Evolutionary conservation across 2,113 vertebrate genomes (phyloP).

Genomic region (Eolophus roseicapilla): DNA sequence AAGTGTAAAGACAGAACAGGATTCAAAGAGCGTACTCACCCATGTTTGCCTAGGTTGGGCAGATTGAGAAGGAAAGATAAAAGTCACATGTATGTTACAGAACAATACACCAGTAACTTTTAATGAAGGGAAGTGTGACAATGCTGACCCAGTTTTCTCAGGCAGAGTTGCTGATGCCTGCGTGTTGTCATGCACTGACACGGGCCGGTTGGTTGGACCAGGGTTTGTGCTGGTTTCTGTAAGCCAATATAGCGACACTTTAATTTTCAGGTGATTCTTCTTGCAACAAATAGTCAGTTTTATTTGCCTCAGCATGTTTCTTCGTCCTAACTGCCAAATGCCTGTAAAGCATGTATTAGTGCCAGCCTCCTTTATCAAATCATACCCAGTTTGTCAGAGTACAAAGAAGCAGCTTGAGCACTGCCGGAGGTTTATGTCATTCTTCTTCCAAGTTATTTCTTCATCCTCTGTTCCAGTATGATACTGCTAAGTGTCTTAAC

Average conservation of each 20-base stretch:
- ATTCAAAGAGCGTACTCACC: background rate
- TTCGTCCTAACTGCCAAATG: background rate
- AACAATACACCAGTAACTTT: background rate
- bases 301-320: background rate
- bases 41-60: background rate
- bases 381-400: background rate
- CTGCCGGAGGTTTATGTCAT: background rate
- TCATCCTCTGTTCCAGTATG: background rate
- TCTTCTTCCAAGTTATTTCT: background rate
- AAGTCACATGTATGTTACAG: background rate
- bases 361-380: background rate
- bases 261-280: background rate
- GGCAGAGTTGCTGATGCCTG: accelerated
- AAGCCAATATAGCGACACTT: background rate
- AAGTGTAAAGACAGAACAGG: background rate
- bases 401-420: background rate
- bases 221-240: background rate
- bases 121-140: background rate
- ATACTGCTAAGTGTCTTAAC: background rate
- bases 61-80: background rate
- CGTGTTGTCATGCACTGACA: background rate
- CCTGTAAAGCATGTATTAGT: background rate
- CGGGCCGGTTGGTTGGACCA: background rate
- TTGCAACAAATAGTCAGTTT: background rate
- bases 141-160: background rate